Base-by-base conservation (phyloP, 1,140 invertebrate species). In the Anastatus disparis region DNA sequence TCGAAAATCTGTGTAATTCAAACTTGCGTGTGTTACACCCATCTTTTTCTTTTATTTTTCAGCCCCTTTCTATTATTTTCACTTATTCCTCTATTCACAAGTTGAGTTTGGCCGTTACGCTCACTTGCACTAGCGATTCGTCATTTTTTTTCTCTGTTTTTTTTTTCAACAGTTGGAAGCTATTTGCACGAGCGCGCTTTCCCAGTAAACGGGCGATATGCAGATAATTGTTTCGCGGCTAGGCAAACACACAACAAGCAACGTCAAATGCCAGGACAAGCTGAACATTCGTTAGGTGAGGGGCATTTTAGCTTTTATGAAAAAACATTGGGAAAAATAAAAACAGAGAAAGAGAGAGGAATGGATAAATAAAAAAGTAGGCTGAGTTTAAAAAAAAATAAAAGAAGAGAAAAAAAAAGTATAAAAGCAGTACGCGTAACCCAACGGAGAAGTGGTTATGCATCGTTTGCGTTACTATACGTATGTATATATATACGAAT, bases 171-270 rank as follows among this genome's bases (percentile, higher is more conserved):
- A n/a, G n/a, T n/a, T n/a, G n/a, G n/a, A n/a, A n/a, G n/a, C n/a
- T n/a, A n/a, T n/a, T n/a, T n/a, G n/a, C 27, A 15, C 38, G 58
- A 70, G 70, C 62, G 56, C 63, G 71, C 65, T 77, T 77, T 75
- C n/a, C n/a, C n/a, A n/a, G n/a, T n/a, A n/a, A n/a, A n/a, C 70
- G 75, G 65, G 44, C 64, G n/a, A 67, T 55, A 71, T 58, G 70
- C 66, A 62, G 76, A 73, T 79, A 79, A 80, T 80, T 79, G 78
- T 79, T n/a, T 76, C 79, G 68, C 55, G 38, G 50, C 52, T 52
- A 62, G 70, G 58, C 72, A 69, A 74, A 78, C n/a, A n/a, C n/a
- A n/a, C 75, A 76, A 79, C 79, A 77, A 75, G 68, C 70, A 59
- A n/a, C 75, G 74, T 78, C 73, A 80, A 80, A 79, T 68, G 65